Conservation (phyloP, 2,113 vertebrate species). For the Bettongia penicillata region DNA sequence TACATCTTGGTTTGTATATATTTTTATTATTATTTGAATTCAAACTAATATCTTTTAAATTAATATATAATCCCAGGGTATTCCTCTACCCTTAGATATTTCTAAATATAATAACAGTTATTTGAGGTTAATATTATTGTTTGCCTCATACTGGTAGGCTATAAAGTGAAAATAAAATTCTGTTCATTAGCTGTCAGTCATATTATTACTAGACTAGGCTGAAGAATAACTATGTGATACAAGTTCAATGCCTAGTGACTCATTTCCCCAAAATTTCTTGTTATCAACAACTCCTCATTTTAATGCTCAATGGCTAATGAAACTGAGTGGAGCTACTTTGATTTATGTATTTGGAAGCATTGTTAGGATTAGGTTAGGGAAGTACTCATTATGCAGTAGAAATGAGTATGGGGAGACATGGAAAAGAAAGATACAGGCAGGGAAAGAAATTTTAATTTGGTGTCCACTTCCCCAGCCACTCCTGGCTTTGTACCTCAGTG, state of each 20-base stretch:
- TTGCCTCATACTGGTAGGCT: background rate
- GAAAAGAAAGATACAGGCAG: conserved; percentile 11
- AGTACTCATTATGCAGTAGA: conserved; percentile 11
- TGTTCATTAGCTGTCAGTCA: conserved; percentile 10
- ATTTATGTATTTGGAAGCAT: background rate
- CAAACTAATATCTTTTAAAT: conserved; percentile 21
- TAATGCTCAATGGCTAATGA: background rate
- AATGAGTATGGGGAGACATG: background rate
- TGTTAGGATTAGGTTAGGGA: background rate
- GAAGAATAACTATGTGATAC: background rate
- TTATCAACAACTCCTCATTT: conserved; percentile 10
- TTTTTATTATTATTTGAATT: conserved; percentile 32
- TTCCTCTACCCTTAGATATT: conserved; percentile 1
- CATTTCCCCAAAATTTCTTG: conserved; percentile 26
- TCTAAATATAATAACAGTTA: conserved; percentile 9
- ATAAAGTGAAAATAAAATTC: conserved; percentile 26
- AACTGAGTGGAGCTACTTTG: conserved; percentile 3
- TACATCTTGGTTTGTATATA: background rate
- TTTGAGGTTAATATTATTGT: conserved; percentile 30
- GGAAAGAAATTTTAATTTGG: background rate
- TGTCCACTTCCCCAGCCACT: background rate
- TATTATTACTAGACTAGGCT: background rate
- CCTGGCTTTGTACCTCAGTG: background rate
- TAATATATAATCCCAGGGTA: background rate
- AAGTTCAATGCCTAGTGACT: conserved; percentile 37